Evolutionary conservation across 2,113 vertebrate species (phyloP).

Genomic region (Phrynosoma platyrhinos): DNA sequence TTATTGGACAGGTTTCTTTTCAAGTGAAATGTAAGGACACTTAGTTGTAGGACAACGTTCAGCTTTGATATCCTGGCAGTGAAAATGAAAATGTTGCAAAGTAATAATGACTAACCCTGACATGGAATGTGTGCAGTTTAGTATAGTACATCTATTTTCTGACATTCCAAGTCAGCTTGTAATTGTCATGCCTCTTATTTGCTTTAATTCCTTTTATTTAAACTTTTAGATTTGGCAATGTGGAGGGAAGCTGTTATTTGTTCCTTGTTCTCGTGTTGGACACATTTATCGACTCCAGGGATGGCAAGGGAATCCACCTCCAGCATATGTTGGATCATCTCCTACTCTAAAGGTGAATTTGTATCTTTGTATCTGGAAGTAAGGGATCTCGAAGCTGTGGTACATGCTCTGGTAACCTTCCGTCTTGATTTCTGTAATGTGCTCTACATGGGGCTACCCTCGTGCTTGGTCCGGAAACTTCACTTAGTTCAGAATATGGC

Average conservation of each 20-base stretch:
- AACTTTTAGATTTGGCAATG: conserved; percentile 94
- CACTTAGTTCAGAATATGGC: no score
- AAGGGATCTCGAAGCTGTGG: no score
- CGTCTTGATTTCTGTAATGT: no score
- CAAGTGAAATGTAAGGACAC: background rate
- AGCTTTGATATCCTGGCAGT: background rate
- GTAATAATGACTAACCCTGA: background rate
- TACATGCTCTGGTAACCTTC: no score
- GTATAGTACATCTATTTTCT: background rate
- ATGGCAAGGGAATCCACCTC: conserved; percentile 97
- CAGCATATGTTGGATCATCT: conserved; percentile 95
- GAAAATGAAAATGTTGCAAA: background rate
- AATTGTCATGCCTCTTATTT: background rate
- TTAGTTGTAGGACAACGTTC: background rate
- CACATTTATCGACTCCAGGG: conserved; percentile 97
- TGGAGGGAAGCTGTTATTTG: conserved; percentile 93
- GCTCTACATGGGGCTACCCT: no score
- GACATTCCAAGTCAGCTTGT: conserved; percentile 1
- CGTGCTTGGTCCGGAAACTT: no score
- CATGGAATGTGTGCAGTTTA: background rate
- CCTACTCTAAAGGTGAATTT: conserved; percentile 93
- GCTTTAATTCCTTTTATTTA: conserved; percentile 9
- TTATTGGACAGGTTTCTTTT: background rate
- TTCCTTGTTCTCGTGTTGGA: conserved; percentile 95
- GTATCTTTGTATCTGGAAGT: background rate